Evolutionary conservation across 2,888 invertebrate species (phyloP), one percentile per base, ranked within the genome.

Genomic region (Hemaris fuciformis): DNA sequence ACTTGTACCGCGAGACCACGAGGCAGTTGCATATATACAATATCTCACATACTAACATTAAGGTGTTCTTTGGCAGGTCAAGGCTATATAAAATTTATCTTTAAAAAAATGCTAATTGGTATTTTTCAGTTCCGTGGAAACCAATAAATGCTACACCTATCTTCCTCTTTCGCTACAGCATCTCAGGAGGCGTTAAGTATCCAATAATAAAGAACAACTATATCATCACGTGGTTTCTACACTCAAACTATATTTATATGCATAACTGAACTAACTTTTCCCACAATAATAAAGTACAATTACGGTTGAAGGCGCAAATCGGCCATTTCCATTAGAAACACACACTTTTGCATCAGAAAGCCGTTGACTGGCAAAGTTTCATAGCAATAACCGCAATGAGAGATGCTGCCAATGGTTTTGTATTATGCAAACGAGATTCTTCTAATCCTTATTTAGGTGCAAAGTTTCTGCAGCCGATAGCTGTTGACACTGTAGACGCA

Each of bases 221-320:
- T n/a, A n/a, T 38, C 3, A 1, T 3, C 38, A 48, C 7, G 10
- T 18, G 18, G 31, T 31, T 53, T 53, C 27, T 5, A 6, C 46
- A 46, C 46, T 22, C 15, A 15, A n/a, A 27, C 15, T 25, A 15
- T n/a, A 6, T 46, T 46, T 34, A 61, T 61, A 57, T 57, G 61
- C 61, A 61, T 75, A 71, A 61, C 70, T 20, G 65, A 67, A 72
- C 67, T 65, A 64, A 62, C 18, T 27, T 41, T 15, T 41, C 10
- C 15, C 41, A 7, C 8, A 10, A 31, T 1, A 53, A 53, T 27
- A 53, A 53, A 31, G 31, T 31, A 53, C 27, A 31, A 53, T 31
- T 31, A 8, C 8, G 31, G 65, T 71, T 71, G 31, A 31, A 31
- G 18, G 60, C 46, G 53, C 15, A 57, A 31, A 46, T 42, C 18